Conservation (phyloP, 2,113 vertebrate genomes). For the Patagioenas fasciata region DNA sequence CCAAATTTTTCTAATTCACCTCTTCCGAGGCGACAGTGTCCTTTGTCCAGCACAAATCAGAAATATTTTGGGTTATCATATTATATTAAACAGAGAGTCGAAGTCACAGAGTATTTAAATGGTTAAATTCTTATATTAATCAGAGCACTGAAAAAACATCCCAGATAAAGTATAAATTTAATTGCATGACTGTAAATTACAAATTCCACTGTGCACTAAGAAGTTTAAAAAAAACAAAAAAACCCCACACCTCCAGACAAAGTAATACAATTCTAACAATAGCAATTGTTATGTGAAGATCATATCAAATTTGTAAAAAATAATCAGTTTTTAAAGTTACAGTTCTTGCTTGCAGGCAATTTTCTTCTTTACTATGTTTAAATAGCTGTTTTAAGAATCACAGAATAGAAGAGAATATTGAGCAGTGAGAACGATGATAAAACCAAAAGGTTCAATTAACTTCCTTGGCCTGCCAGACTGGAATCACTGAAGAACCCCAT, state of each 20-base stretch:
- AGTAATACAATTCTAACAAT: not conserved
- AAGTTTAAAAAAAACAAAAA: not conserved
- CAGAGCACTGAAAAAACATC: not conserved
- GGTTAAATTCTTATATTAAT: not conserved
- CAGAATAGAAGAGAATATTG: not conserved
- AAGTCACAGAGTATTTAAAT: not conserved
- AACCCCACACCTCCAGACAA: not conserved
- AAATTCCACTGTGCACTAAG: not conserved
- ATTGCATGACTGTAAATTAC: not conserved
- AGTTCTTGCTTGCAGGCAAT: not conserved
- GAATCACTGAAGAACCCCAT: not conserved
- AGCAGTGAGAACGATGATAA: not conserved
- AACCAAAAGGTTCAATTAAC: not conserved
- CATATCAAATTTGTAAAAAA: not conserved
- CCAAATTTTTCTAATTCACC: not conserved
- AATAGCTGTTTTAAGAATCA: not conserved
- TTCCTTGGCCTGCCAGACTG: not conserved
- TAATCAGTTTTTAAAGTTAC: not conserved
- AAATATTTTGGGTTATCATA: not conserved
- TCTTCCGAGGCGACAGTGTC: not conserved
- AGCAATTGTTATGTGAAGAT: not conserved
- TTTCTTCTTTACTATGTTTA: not conserved
- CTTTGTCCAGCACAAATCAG: not conserved
- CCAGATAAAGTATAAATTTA: not conserved
- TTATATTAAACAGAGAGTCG: not conserved